Conservation (phyloP, 2,888 invertebrate genomes). For the Coenonympha glycerion region DNA sequence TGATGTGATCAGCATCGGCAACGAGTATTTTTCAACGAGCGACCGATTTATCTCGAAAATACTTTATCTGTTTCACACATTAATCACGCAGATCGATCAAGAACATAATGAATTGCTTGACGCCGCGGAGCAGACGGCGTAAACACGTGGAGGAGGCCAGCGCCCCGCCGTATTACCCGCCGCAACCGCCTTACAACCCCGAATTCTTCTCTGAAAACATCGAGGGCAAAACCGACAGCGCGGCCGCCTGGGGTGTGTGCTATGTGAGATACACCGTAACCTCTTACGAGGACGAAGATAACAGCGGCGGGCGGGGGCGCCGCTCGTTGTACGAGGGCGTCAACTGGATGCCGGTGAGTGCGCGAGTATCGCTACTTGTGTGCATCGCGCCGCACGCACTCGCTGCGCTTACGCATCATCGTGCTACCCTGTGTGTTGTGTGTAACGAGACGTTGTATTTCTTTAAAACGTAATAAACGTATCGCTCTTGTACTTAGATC, state of each 20-base stretch:
- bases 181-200: slow-evolving; percentile 64
- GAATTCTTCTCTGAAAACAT: slow-evolving; percentile 46
- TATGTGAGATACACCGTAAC: slow-evolving; percentile 33
- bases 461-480: slow-evolving; percentile 29
- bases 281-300: slow-evolving; percentile 38
- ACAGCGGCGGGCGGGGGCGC: slow-evolving; percentile 49
- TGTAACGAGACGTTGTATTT: slow-evolving; percentile 34
- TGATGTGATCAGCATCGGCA: neutral
- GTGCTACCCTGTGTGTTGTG: slow-evolving; percentile 33
- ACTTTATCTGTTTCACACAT: slow-evolving; percentile 3
- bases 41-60: neutral
- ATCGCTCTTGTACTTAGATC: slow-evolving; percentile 20
- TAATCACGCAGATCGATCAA: slow-evolving; percentile 15
- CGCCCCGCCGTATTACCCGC: slow-evolving; percentile 51
- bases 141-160: slow-evolving; percentile 47
- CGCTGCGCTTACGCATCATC: slow-evolving; percentile 39
- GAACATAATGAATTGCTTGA: slow-evolving; percentile 60
- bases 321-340: slow-evolving; percentile 69
- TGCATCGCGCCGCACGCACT: slow-evolving; percentile 47
- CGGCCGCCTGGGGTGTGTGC: slow-evolving; percentile 38
- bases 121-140: slow-evolving; percentile 41
- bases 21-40: neutral
- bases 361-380: slow-evolving; percentile 53
- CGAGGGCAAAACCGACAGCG: slow-evolving; percentile 34
- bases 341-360: slow-evolving; percentile 67